Base-by-base conservation (phyloP, 2,888 invertebrate species). In the Ecliptopera silaceata region DNA sequence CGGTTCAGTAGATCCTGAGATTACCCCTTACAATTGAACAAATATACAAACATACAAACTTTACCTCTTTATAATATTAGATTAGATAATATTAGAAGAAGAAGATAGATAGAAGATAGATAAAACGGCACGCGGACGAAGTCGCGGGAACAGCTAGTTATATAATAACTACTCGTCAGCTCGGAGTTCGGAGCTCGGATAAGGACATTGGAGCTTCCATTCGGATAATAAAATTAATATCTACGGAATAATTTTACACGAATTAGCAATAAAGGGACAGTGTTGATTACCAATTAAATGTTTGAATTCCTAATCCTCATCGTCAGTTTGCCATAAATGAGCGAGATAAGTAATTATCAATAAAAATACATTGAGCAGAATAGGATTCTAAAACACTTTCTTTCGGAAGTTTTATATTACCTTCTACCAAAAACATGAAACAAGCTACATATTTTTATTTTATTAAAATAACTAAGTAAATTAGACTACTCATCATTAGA, bases 221-320 rank as follows among this genome's bases (percentile, higher is more conserved):
- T 10, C 34, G 17, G 39, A 51, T 47, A 53, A 31, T 34, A 13
- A 51, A 49, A 53, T 50, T 44, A 49, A 59, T 56, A 52, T 31
- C n/a, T 18, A 34, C 42, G 41, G 18, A 44, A 52, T 43, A 45
- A 50, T 38, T 52, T 48, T 8, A 36, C 44, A 50, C 43, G 29
- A 17, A 46, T 44, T 38, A 39, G 17, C 29, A 20, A 29, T 38
- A 38, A 47, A 47, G 48, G 42, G 36, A 43, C 39, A 61, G 52
- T 63, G 57, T 59, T 64, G 49, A 60, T 60, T 42, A 59, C 65
- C 53, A 61, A 68, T 66, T 64, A 67, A 68, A 65, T 64, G 61
- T 80, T 79, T 77, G 71, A 71, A 75, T 71, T 77, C 74, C 69
- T 79, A 70, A 79, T 78, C 59, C 51, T 56, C 50, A 66, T 64